Base-by-base conservation (phyloP, 2,888 invertebrate species). In the Artemia sp. region DNA sequence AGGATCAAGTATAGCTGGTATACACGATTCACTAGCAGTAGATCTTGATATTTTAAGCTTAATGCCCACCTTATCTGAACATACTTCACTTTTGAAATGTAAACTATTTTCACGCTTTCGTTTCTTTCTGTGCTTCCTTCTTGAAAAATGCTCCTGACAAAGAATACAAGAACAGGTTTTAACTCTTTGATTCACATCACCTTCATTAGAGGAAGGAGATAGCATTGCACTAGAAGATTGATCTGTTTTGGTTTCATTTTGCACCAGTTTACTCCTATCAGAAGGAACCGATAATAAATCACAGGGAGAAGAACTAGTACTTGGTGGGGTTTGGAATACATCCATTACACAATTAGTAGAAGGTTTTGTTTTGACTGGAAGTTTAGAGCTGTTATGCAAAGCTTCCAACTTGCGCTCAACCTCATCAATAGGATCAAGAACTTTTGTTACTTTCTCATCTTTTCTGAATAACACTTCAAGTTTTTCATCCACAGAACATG, bases 41-140 rank as follows among this genome's bases (percentile, higher is more conserved):
- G 64, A 58, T 58, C 64, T n/a, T 19, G 64, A 58, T 19, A 58
- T 58, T 76, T 85, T 83, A 75, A 87, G 83, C 78, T 86, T 86
- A 75, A 86, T 85, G 72, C 83, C 82, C 75, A 85, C 85, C 76
- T 84, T 84, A 75, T 85, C 85, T 74, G 85, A 83, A 71, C 78
- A 77, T 74, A 84, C 83, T 78, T 84, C 83, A 77, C 84, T 84
- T 74, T 81, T 82, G 78, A 84, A 84, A 74, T 82, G 83, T 1
- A 75, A 75, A 58, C 11, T 58, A 24, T 10, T 58, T 58, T 58
- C 64, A 9, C 24, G n/a, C 64, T 58, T 58, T 58, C 64, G 64
- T 24, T 58, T 58, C 64, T 58, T 58, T n/a, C 64, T n/a, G 24
- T 58, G 64, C 24, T 58, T 58, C 24, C 64, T 58, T 58, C 64